Evolutionary conservation across 2,797 vertebrate genomes (phyloP).

Genomic region (Arremon aurantiirostris): DNA sequence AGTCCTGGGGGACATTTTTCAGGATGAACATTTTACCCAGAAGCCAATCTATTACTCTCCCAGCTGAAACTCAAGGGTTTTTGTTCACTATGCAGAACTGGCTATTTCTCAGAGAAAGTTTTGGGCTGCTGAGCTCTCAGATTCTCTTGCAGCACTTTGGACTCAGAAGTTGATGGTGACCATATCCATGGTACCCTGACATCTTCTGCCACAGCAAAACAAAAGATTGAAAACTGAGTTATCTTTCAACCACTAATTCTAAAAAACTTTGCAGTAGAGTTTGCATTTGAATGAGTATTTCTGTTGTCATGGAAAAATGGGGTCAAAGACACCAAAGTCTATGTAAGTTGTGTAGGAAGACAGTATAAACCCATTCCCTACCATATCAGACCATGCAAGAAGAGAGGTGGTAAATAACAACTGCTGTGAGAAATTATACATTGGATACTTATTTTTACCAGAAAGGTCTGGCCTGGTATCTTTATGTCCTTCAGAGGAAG

Average conservation of each 20-base stretch:
- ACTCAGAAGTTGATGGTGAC: background rate
- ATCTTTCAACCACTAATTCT: background rate
- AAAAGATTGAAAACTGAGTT: background rate
- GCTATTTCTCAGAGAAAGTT: background rate
- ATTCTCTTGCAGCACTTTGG: background rate
- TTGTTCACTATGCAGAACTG: background rate
- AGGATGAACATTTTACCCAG: background rate
- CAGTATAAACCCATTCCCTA: background rate
- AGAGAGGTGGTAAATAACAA: background rate
- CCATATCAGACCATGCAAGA: background rate
- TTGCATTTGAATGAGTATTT: background rate
- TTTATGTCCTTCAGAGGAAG: background rate
- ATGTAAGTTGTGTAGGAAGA: background rate
- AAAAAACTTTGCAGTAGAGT: background rate
- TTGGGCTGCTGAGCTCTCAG: background rate
- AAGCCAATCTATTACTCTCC: background rate
- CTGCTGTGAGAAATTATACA: background rate
- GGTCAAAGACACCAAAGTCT: background rate
- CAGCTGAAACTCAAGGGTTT: background rate
- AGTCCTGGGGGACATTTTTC: background rate
- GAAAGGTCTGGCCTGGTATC: background rate
- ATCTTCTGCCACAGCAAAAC: background rate
- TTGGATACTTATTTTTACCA: background rate
- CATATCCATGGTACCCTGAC: background rate
- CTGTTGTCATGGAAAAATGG: background rate